phyloP scores from a whole-genome alignment of 2,113 vertebrate genomes.

The Centropus bengalensis region DNA sequence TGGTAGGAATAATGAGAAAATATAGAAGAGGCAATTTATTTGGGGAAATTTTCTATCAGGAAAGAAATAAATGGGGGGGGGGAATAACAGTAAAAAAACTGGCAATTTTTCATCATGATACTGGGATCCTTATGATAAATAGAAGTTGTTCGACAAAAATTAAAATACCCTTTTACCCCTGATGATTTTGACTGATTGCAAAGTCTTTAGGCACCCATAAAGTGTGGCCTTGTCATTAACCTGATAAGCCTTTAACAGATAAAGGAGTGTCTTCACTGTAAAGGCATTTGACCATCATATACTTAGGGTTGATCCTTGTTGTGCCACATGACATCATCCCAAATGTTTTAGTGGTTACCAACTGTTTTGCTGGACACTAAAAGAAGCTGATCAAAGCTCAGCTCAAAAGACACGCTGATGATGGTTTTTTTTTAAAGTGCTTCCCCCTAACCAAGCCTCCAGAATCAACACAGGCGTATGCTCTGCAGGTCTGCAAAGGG shows the following conservation, averaged over 20 bases:
- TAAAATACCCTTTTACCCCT: not conserved
- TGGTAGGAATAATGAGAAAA: not conserved
- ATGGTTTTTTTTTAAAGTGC: not conserved
- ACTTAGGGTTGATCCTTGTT: not conserved
- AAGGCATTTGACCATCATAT: conserved; percentile 23
- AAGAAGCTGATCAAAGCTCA: conserved; percentile 48
- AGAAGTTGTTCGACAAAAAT: not conserved
- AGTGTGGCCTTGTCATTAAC: not conserved
- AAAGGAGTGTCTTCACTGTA: conserved; percentile 19
- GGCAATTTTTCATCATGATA: not conserved
- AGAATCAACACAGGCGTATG: not conserved
- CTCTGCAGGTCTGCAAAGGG: not conserved
- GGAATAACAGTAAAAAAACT: not conserved
- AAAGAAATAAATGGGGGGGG: not conserved
- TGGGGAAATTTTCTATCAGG: not conserved
- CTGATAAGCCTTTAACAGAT: not conserved
- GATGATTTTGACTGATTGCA: conserved; percentile 5
- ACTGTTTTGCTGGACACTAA: conserved; percentile 9
- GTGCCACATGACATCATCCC: conserved; percentile 26
- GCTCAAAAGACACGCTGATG: conserved; percentile 1
- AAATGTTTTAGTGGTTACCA: conserved; percentile 46
- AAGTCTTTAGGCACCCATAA: not conserved
- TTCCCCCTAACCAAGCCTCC: conserved; percentile 18
- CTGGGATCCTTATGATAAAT: not conserved
- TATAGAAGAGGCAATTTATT: not conserved